phyloP scores from a whole-genome alignment of 2,113 vertebrate species.

The Psilopogon haemacephalus region DNA sequence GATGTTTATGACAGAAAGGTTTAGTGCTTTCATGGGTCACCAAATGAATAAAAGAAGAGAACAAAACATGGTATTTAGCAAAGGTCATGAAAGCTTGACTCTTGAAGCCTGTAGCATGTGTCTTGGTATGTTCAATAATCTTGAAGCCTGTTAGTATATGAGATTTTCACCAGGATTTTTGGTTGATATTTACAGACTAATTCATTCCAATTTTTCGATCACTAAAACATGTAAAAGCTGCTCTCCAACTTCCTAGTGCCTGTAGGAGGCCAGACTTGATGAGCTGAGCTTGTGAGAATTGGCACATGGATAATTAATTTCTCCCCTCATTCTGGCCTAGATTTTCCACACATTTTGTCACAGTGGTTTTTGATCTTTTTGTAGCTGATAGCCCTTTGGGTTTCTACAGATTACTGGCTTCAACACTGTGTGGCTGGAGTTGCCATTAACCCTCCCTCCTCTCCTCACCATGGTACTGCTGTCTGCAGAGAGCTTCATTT shows the following conservation, averaged over 20 bases:
- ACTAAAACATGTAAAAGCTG: neutral
- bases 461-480: neutral
- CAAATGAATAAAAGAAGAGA: conserved; percentile 25
- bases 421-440: neutral
- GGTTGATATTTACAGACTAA: neutral
- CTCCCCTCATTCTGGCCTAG: neutral
- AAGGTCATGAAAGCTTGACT: conserved; percentile 8
- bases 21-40: conserved; percentile 39
- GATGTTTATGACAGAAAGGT: neutral
- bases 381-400: neutral
- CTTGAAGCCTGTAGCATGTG: neutral
- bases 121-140: neutral
- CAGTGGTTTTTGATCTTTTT: neutral
- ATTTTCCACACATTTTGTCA: neutral
- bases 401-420: neutral
- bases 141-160: neutral
- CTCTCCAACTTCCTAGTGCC: neutral
- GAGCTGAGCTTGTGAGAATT: neutral
- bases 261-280: neutral
- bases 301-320: neutral
- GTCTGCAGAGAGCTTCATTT: neutral
- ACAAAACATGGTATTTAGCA: neutral
- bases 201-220: conserved; percentile 10
- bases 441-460: neutral
- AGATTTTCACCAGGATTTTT: neutral